Evolutionary conservation across 2,113 vertebrate species (phyloP), one percentile per base, ranked within the genome.

Genomic region (Gallinago media): DNA sequence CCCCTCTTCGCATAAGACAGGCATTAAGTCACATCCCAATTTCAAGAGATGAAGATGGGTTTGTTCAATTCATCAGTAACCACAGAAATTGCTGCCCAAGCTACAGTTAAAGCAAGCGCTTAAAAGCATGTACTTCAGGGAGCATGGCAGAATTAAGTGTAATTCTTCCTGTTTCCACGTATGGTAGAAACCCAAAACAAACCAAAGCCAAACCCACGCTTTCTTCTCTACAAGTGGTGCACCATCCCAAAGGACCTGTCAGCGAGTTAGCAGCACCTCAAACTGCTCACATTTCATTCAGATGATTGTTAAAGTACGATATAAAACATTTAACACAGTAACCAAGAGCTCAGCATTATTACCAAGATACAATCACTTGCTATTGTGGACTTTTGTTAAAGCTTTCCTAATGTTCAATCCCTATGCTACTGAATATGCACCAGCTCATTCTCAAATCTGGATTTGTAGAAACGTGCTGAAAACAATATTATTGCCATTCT

Each of bases 151-250:
- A 72, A 36, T 47, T 52, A 42, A 62, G 22, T 3, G 34, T 11
- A 56, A 17, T 19, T 34, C 47, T 72, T 56, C 36, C 40, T 11
- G 19, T 54, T 73, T 50, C 74, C 59, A 77, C 65, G 9, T 0
- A 0, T 5, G 15, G 19, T 55, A 42, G 62, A 67, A 71, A 82
- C 14, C 12, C 9, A 50, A 2, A 6, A 13, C 7, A 31, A 72
- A 71, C 11, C 26, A 15, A 67, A 67, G 18, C 11, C 18, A 63
- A 23, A 0, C 0, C 1, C 12, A 67, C 40, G 5, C 11, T 49
- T 67, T 34, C 32, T n/a, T n/a, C 68, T 46, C 6, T 0, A 7
- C 29, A 36, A 63, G 10, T 4, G 32, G 26, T 78, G 56, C 40
- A 52, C 26, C 67, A 40, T 20, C 67, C 73, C 49, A 88, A n/a